Conservation (phyloP, 2,113 vertebrate genomes). For the Calidris pygmaea region DNA sequence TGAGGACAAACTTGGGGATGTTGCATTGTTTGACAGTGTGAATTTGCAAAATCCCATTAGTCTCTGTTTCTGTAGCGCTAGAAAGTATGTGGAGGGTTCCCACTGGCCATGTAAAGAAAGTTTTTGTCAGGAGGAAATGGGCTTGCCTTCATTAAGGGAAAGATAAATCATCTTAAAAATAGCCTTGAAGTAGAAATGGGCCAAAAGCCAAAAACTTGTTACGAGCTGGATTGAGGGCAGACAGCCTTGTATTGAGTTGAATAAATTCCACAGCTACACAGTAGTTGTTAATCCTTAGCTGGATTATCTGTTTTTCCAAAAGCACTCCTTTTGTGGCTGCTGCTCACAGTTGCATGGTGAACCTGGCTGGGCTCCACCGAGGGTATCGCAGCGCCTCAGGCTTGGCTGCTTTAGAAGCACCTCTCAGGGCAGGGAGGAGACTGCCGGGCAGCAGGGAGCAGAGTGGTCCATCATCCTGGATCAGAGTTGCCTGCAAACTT, state of each 20-base stretch:
- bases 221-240: not conserved
- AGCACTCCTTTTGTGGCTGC: not conserved
- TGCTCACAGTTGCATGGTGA: not conserved
- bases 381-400: fast-evolving
- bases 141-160: not conserved
- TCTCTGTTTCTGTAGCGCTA: not conserved
- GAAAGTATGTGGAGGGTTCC: not conserved
- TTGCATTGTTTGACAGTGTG: not conserved
- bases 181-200: not conserved
- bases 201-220: not conserved
- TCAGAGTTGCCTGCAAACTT: not conserved
- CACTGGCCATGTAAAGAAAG: not conserved
- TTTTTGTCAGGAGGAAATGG: not conserved
- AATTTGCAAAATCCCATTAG: not conserved
- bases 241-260: not conserved
- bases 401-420: not conserved
- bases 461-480: too few species aligned
- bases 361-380: not conserved
- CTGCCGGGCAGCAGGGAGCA: fast-evolving
- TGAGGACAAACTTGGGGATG: not conserved
- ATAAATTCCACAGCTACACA: not conserved
- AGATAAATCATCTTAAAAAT: not conserved
- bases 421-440: not conserved
- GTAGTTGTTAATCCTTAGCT: constrained; percentile 34
- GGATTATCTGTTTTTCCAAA: not conserved